Conservation (phyloP, 2,797 vertebrate species). For the Hapalemur alaotrensis region DNA sequence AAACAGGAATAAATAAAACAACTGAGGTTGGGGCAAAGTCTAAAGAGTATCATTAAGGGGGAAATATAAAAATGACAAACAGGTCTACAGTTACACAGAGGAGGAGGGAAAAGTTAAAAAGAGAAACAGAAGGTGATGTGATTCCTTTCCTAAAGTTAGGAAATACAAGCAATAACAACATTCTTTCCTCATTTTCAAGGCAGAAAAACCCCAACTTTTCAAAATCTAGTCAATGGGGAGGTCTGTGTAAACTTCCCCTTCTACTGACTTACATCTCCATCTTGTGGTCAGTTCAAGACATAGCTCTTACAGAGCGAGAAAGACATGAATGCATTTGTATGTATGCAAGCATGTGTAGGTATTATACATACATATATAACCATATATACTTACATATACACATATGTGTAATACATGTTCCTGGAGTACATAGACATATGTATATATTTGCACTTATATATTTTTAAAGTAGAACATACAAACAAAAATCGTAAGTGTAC, state of each 20-base stretch:
- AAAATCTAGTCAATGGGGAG: background rate
- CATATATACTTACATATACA: background rate
- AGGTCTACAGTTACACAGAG: background rate
- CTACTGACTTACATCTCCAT: background rate
- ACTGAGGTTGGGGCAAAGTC: too few relatives aligned
- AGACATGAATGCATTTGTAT: background rate
- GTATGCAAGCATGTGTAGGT: accelerated
- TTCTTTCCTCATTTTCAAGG: background rate
- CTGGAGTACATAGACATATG: background rate
- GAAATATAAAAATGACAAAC: background rate
- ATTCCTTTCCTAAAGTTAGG: background rate
- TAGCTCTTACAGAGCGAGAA: background rate
- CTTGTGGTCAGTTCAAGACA: constrained; percentile 37
- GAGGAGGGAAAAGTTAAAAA: background rate
- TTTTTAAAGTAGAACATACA: background rate
- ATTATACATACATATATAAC: background rate
- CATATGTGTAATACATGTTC: too few relatives aligned
- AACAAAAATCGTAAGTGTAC: background rate
- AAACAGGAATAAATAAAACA: accelerated
- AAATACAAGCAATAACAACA: background rate
- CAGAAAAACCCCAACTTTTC: background rate
- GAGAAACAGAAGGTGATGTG: accelerated
- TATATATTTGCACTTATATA: background rate
- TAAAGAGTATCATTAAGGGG: background rate
- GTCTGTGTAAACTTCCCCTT: background rate